Evolutionary conservation across 2,888 invertebrate genomes (phyloP).

Genomic region (Platycnemis pennipes): DNA sequence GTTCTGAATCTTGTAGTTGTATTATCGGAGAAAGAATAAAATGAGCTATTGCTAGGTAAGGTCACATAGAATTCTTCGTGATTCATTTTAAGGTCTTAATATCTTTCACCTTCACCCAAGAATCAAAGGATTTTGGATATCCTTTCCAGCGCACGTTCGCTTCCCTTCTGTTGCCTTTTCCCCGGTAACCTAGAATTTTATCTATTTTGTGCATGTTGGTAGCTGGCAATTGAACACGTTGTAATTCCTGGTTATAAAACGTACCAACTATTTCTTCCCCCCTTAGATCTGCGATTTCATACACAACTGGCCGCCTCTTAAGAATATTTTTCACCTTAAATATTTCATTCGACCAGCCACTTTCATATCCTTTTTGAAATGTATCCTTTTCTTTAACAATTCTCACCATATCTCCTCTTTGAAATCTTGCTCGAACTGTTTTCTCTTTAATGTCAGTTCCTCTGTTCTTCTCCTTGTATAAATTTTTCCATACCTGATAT

Average conservation of each 20-base stretch:
- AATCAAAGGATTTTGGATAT: constrained; percentile 73
- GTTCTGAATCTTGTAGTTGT: constrained; percentile 74
- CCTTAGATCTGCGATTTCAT: constrained; percentile 73
- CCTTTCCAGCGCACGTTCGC: constrained; percentile 74
- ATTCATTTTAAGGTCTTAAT: constrained; percentile 66
- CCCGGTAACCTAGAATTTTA: constrained; percentile 71
- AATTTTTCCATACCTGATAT: constrained; percentile 66
- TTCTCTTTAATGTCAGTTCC: neutral
- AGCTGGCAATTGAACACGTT: constrained; percentile 70
- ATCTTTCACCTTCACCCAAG: constrained; percentile 71
- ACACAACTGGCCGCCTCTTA: constrained; percentile 72
- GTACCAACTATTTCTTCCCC: constrained; percentile 73
- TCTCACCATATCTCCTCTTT: constrained; percentile 69
- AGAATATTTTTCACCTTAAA: constrained; percentile 73
- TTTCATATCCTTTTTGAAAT: constrained; percentile 73
- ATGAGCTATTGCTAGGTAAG: constrained; percentile 73
- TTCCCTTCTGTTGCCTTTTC: constrained; percentile 69
- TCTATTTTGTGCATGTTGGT: constrained; percentile 72
- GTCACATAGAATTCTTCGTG: constrained; percentile 73
- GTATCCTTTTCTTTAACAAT: constrained; percentile 71
- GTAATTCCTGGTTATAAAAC: constrained; percentile 73
- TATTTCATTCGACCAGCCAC: constrained; percentile 73
- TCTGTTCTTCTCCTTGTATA: neutral
- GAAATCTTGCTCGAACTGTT: constrained; percentile 26
- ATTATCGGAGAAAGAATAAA: constrained; percentile 74